Evolutionary conservation across 2,888 invertebrate species (phyloP).

Genomic region (Chrysina gloriosa): DNA sequence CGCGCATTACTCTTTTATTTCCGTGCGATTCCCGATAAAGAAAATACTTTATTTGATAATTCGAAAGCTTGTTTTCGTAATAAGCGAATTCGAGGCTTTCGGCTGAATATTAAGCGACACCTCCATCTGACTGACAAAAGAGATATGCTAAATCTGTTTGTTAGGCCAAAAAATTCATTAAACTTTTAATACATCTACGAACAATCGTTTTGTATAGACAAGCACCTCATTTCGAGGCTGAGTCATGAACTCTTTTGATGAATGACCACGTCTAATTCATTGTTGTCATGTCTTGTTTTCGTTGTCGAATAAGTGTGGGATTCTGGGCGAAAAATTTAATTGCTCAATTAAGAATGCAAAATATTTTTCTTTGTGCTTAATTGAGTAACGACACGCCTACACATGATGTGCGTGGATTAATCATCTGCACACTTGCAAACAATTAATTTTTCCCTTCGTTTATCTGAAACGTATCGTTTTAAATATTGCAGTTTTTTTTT

Average conservation of each 20-base stretch:
- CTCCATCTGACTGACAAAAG: not conserved
- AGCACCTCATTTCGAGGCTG: not conserved
- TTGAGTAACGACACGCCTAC: too few relatives aligned
- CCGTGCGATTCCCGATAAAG: not conserved
- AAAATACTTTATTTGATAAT: not conserved
- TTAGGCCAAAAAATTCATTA: not conserved
- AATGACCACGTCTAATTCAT: not conserved
- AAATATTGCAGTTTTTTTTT: too few relatives aligned
- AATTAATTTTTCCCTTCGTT: too few relatives aligned
- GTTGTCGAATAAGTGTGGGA: slow-evolving; percentile 2
- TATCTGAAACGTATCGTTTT: too few relatives aligned
- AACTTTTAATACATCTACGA: not conserved
- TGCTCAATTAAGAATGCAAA: slow-evolving; percentile 1
- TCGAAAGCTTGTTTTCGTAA: not conserved
- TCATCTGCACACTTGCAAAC: too few relatives aligned
- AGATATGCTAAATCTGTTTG: not conserved
- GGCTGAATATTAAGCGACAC: not conserved
- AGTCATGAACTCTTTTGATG: slow-evolving; percentile 5
- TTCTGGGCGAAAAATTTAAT: not conserved
- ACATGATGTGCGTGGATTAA: too few relatives aligned
- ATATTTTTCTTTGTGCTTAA: not conserved
- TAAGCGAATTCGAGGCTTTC: not conserved
- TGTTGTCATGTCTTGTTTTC: not conserved
- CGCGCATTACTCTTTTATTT: slow-evolving; percentile 9
- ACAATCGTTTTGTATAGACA: not conserved